Evolutionary conservation across 2,113 vertebrate species (phyloP).

Genomic region (Lasiurus borealis): DNA sequence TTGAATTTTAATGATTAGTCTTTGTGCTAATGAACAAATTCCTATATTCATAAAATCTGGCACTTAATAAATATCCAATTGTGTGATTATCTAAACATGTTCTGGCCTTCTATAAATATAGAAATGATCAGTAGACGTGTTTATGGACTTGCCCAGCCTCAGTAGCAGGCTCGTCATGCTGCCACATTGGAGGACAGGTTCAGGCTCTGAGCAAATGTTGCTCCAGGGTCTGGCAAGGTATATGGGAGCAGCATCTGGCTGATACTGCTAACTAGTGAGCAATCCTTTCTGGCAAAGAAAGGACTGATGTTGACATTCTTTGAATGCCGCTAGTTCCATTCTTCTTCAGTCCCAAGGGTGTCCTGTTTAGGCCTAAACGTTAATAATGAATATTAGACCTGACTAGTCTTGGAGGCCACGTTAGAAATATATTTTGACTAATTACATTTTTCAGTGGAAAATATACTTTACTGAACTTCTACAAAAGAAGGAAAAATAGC

Average conservation of each 20-base stretch:
- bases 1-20: conserved; percentile 84
- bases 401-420: conserved; percentile 11
- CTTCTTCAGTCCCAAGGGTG: conserved; percentile 55
- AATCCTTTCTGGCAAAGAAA: conserved; percentile 63
- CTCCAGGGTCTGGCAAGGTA: conserved; percentile 68
- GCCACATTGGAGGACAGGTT: conserved; percentile 57
- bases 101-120: conserved; percentile 75
- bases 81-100: conserved; percentile 81
- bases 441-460: conserved; percentile 7
- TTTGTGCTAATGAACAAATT: conserved; percentile 77
- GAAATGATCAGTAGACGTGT: conserved; percentile 73
- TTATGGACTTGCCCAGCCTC: conserved; percentile 63
- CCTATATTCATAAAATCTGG: conserved; percentile 78
- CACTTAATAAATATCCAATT: conserved; percentile 81
- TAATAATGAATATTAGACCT: conserved; percentile 29
- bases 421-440: conserved; percentile 41
- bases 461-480: conserved; percentile 38
- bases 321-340: conserved; percentile 52
- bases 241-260: conserved; percentile 55
- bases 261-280: conserved; percentile 43
- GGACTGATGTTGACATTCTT: conserved; percentile 72
- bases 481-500: conserved; percentile 34
- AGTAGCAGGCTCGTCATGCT: conserved; percentile 42
- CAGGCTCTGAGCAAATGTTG: conserved; percentile 61
- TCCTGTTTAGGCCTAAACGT: conserved; percentile 18